Conservation (phyloP, 2,888 invertebrate species). For the Patella ulyssiponensis region DNA sequence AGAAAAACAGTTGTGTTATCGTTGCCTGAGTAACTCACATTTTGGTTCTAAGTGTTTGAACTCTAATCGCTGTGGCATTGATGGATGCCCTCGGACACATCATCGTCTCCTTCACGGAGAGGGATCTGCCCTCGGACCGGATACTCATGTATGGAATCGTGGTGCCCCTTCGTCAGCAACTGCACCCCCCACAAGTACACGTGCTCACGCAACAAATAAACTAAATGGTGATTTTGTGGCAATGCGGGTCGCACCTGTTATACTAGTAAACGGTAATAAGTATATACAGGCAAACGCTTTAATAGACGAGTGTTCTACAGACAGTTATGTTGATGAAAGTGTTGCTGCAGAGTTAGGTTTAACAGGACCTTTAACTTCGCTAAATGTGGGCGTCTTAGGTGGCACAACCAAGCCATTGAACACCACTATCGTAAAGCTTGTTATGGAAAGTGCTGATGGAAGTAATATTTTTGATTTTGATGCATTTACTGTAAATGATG, state of each 20-base stretch:
- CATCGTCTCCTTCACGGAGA: too few relatives aligned
- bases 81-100: too few relatives aligned
- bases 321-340: constrained; percentile 11
- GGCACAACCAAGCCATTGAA: background rate
- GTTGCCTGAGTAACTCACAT: too few relatives aligned
- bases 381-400: constrained; percentile 11
- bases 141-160: too few relatives aligned
- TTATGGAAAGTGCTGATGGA: constrained; percentile 5
- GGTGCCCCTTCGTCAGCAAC: too few relatives aligned
- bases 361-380: background rate
- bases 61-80: too few relatives aligned
- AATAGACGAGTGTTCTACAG: background rate
- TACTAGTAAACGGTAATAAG: background rate
- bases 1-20: too few relatives aligned
- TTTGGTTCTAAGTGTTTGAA: too few relatives aligned
- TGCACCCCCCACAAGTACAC: background rate
- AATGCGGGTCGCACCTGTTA: background rate
- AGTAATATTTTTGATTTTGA: background rate
- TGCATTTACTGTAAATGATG: constrained; percentile 18
- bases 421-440: constrained; percentile 4
- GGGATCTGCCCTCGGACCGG: too few relatives aligned
- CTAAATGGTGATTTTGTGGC: background rate
- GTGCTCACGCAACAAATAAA: background rate
- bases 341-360: constrained; percentile 18
- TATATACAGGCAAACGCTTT: background rate